These are phyloP conservation scores for Drosophila insularis DNA, from an alignment of 1,140 invertebrate genomes.

Conservation along the genomic window DNA sequence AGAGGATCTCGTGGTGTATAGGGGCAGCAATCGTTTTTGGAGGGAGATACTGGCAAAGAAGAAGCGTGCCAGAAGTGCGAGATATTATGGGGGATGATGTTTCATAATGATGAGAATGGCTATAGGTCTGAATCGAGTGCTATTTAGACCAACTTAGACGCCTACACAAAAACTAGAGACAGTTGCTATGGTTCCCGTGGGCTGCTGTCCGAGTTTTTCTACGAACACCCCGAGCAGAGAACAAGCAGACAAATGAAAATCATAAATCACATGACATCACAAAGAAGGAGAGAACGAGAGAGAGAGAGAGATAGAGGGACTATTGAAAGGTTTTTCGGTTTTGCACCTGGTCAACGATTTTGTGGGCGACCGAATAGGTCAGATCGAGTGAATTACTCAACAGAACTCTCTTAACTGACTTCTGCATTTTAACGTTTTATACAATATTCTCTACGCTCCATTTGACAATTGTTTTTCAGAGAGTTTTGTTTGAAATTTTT, in stretches of 20 bases:
- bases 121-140: constrained; percentile 46
- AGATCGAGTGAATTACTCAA: constrained; percentile 70
- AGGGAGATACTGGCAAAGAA: neutral
- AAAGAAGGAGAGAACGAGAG: constrained; percentile 1
- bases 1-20: constrained; percentile 28
- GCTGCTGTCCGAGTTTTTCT: constrained; percentile 33
- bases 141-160: constrained; percentile 56
- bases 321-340: constrained; percentile 15
- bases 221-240: constrained; percentile 25
- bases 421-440: constrained; percentile 27
- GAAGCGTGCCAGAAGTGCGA: constrained; percentile 75
- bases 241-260: constrained; percentile 46
- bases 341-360: constrained; percentile 67
- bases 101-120: constrained; percentile 16
- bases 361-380: constrained; percentile 54
- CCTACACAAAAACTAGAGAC: constrained; percentile 67
- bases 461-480: constrained; percentile 54
- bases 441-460: constrained; percentile 51
- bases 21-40: constrained; percentile 34
- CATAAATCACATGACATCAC: constrained; percentile 63
- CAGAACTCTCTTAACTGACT: constrained; percentile 35
- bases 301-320: neutral
- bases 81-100: constrained; percentile 47
- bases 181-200: constrained; percentile 17
- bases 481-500: constrained; percentile 63